Evolutionary conservation across 2,797 vertebrate genomes (phyloP).

Genomic region (Peromyscus eremicus): DNA sequence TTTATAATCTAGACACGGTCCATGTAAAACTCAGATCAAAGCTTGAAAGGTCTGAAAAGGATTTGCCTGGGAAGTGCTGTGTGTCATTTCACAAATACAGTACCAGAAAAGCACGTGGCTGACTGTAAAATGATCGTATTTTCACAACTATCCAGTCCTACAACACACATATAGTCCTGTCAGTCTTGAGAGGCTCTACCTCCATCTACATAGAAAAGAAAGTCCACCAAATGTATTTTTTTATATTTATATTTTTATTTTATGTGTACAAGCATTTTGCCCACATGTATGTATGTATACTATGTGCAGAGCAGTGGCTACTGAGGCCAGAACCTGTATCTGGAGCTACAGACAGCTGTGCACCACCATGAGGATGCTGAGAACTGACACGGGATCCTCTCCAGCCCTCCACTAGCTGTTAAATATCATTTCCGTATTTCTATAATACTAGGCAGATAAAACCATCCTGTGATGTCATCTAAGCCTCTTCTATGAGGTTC

Average conservation of each 20-base stretch:
- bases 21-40: slow-evolving; percentile 36
- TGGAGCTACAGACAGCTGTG: not conserved
- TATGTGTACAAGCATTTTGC: not conserved
- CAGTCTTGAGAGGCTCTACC: not conserved
- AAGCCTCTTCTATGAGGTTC: not conserved
- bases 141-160: not conserved
- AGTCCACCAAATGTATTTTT: not conserved
- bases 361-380: not conserved
- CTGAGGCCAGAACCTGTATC: not conserved
- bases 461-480: not conserved
- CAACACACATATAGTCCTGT: not conserved
- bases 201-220: not conserved
- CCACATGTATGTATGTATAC: not conserved
- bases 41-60: not conserved
- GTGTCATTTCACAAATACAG: not conserved
- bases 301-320: not conserved
- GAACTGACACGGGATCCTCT: not conserved
- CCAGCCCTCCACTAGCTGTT: not conserved
- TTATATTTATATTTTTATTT: not conserved
- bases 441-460: not conserved
- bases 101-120: not conserved
- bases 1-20: not conserved
- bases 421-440: not conserved
- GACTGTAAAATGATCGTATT: not conserved
- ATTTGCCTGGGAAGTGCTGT: slow-evolving; percentile 10